A percentile compares a stretch with the other conserved stretches of the same genome.
These are phyloP conservation scores for Podarcis lilfordi DNA, from an alignment of 2,797 vertebrate species.

Conservation along the genomic window DNA sequence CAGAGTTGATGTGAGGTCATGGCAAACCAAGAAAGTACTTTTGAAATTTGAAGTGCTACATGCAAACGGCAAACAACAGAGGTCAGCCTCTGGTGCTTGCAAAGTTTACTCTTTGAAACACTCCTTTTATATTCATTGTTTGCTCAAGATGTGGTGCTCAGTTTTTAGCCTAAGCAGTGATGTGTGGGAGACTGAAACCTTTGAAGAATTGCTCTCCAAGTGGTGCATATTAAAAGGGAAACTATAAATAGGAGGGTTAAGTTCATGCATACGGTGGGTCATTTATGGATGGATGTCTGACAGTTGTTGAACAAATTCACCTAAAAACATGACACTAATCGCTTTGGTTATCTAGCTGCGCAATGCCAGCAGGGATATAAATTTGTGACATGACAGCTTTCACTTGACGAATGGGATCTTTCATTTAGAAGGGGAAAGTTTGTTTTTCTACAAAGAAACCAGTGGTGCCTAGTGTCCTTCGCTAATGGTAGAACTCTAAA, in stretches of 20 bases:
- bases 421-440: background rate
- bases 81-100: background rate
- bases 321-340: background rate
- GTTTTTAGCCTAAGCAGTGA: background rate
- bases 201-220: constrained; percentile 25
- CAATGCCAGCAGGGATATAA: background rate
- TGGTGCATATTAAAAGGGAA: background rate
- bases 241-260: background rate
- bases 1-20: background rate
- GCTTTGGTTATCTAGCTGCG: background rate
- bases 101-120: background rate
- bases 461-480: background rate
- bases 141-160: accelerated
- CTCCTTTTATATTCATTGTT: background rate
- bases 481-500: background rate
- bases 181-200: background rate
- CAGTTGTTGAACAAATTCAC: background rate
- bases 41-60: no score
- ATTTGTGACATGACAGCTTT: background rate
- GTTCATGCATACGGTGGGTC: accelerated
- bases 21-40: background rate
- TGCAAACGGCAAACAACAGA: background rate
- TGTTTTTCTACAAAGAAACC: background rate
- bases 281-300: background rate
- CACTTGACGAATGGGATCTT: background rate